Conservation (phyloP, 2,113 vertebrate genomes). For the Ctenodactylus gundi region DNA sequence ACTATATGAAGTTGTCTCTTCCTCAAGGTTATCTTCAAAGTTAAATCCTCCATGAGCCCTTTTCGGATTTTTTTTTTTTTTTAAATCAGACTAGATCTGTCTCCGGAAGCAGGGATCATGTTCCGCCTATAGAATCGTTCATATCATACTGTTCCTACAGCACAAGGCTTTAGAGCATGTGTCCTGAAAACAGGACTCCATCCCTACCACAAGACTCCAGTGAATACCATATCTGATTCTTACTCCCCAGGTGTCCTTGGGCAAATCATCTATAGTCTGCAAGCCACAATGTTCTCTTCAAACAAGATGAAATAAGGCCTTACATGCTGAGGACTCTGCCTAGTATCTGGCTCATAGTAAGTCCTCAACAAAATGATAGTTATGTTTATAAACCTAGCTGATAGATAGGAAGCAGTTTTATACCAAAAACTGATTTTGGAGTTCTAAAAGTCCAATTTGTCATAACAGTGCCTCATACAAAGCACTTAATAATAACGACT, state of each 20-base stretch:
- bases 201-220: neutral
- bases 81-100: neutral
- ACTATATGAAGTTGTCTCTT: neutral
- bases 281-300: neutral
- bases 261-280: neutral
- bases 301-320: neutral
- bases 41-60: neutral
- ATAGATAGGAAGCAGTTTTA: conserved; percentile 7
- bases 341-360: neutral
- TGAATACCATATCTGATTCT: neutral
- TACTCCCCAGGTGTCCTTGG: neutral
- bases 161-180: neutral
- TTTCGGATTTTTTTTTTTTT: neutral
- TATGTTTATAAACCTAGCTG: neutral
- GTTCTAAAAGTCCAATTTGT: neutral
- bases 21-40: neutral
- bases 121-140: neutral
- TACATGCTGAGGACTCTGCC: neutral
- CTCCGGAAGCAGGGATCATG: neutral
- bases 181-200: neutral
- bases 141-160: neutral
- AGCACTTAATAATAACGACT: neutral
- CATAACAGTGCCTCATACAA: neutral
- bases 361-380: neutral
- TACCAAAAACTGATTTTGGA: conserved; percentile 27